Evolutionary conservation across 2,888 invertebrate species (phyloP), one percentile per base, ranked within the genome.

Genomic region (Rhodophaea formosa): DNA sequence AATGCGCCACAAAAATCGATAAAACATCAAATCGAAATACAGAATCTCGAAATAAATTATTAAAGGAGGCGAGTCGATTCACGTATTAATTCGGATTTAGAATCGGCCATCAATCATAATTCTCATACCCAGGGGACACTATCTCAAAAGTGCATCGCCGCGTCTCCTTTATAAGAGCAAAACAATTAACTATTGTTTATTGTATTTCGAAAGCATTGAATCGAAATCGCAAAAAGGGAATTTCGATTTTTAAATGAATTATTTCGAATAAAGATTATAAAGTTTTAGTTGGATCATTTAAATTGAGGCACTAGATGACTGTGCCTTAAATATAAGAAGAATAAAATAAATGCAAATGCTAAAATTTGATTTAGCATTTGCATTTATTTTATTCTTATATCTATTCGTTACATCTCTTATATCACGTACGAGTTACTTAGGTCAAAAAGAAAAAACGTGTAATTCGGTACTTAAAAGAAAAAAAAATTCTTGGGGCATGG

Each of bases 91-190:
- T 84, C 82, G 72, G 75, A 80, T 80, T 70, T 72, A 72, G 77
- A 75, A 81, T 84, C 78, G 79, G 65, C 70, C 87, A 84, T 89
- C 87, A 85, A 88, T 90, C 89, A 88, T 88, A 88, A 83, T 66
- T 68, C 71, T 73, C 79, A 72, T 78, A 76, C 77, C 70, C 72
- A 56, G 61, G 62, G 62, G 82, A 84, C 84, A 75, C 75, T 85
- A 88, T 88, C 88, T 70, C 74, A 72, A 69, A 61, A 77, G 74
- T 74, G 71, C 70, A 83, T 85, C 85, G 69, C 70, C 73, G 75
- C 47, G 7, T 12, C 42, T 12, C 47, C 12, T 29, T 56, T 56
- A 55, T 53, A 59, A 44, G 35, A 30, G 58, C 57, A 62, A 70
- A 78, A 79, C 74, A 79, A 79, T 79, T 80, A 80, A 79, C 80